Percentiles rank a stretch among this genome's conserved stretches.
Evolutionary conservation across 1,140 invertebrate species (phyloP).

Genomic region (Philotrypesis tridentata): DNA sequence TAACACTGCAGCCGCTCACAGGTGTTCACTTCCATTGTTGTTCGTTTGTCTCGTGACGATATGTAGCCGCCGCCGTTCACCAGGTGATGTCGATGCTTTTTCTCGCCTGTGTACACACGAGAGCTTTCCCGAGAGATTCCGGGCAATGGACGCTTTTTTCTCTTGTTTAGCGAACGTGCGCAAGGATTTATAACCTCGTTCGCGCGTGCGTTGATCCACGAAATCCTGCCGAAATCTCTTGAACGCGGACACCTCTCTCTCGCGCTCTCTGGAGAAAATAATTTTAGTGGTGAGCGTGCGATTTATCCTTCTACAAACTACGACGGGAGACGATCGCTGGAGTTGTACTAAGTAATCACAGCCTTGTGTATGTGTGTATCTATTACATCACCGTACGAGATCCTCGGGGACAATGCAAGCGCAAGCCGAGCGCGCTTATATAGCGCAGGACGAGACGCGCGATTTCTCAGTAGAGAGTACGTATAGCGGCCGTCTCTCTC

Average conservation of each 20-base stretch:
- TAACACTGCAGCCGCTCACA: constrained; percentile 3
- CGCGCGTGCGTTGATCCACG: neutral
- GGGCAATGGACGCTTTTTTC: neutral
- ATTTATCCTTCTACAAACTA: neutral
- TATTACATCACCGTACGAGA: neutral
- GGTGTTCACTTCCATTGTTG: constrained; percentile 41
- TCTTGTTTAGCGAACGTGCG: neutral
- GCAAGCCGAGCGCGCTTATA: neutral
- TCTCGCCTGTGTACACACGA: neutral
- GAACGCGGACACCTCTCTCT: neutral
- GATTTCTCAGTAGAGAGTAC: neutral
- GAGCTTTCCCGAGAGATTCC: neutral
- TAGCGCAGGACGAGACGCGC: neutral
- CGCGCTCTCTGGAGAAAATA: too few relatives aligned
- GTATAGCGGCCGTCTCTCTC: neutral
- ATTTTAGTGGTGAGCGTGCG: too few relatives aligned
- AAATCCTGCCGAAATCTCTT: too few relatives aligned
- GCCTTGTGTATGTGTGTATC: too few relatives aligned
- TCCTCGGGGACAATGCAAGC: neutral
- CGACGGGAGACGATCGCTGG: neutral
- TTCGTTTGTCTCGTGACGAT: constrained; percentile 60
- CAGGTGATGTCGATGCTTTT: neutral
- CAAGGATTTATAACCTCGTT: neutral
- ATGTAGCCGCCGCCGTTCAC: constrained; percentile 33
- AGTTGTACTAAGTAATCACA: neutral